A percentile compares a stretch with the other conserved stretches of the same genome.
phyloP scores from a whole-genome alignment of 2,113 vertebrate genomes.

The Sinocyclocheilus anophthalmus region DNA sequence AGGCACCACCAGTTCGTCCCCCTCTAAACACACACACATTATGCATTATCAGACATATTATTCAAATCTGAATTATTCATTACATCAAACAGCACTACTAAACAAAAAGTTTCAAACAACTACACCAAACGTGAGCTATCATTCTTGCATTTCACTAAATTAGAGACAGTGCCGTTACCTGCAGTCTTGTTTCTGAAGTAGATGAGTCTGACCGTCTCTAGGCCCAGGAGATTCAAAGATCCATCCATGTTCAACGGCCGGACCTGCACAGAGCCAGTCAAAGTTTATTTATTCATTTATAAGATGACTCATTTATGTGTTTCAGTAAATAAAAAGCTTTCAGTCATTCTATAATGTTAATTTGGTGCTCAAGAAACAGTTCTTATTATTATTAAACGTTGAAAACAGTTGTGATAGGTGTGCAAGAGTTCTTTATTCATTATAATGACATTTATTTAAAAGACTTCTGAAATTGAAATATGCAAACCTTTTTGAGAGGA shows the following conservation, averaged over 20 bases:
- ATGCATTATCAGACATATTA: neutral
- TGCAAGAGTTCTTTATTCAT: neutral
- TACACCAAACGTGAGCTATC: neutral
- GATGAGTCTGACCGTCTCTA: conserved; percentile 94
- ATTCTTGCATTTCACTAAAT: neutral
- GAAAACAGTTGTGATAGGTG: neutral
- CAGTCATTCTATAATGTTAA: neutral
- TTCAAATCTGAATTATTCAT: neutral
- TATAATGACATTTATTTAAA: neutral
- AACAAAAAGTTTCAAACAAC: neutral
- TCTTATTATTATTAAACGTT: neutral
- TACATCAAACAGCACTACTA: neutral
- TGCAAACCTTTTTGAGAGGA: conserved; percentile 92
- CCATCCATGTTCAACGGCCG: conserved; percentile 94
- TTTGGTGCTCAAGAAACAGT: neutral
- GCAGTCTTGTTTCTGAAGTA: conserved; percentile 99
- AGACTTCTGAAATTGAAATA: neutral
- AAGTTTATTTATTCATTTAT: neutral
- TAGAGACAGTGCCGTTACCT: conserved; percentile 74
- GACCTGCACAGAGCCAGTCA: conserved; percentile 75
- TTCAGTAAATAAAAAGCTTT: neutral
- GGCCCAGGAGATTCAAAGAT: conserved; percentile 92
- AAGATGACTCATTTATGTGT: neutral
- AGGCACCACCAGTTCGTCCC: conserved; percentile 94
- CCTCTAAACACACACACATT: conserved; percentile 77